A percentile compares a stretch with the other conserved stretches of the same genome.
These are phyloP conservation scores for Drosophila tristis DNA, from an alignment of 1,140 invertebrate genomes.

Conservation along the genomic window DNA sequence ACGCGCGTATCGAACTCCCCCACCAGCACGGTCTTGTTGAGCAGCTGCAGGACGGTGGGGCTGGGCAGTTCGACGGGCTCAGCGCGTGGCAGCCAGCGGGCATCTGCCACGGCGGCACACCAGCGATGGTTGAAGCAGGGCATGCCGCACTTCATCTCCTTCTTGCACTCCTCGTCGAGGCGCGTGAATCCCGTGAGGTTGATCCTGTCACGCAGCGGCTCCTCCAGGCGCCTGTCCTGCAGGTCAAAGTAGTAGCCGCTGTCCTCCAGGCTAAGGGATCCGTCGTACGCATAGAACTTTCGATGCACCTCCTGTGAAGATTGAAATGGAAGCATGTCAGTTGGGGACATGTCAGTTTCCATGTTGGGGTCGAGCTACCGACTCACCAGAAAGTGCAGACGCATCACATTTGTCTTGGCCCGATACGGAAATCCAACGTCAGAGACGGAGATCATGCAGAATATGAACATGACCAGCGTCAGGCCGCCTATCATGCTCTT, in stretches of 20 bases:
- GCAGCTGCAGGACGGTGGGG: conserved; percentile 31
- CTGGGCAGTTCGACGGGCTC: conserved; percentile 50
- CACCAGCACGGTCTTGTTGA: conserved; percentile 40
- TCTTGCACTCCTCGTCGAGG: conserved; percentile 86
- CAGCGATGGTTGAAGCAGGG: conserved; percentile 88
- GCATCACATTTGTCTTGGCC: conserved; percentile 88
- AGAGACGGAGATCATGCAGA: conserved; percentile 87
- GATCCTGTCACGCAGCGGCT: conserved; percentile 85
- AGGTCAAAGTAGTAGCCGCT: conserved; percentile 90
- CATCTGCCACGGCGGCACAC: conserved; percentile 45
- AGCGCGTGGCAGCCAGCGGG: conserved; percentile 60
- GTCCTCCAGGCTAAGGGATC: conserved; percentile 85
- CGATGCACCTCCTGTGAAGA: conserved; percentile 86
- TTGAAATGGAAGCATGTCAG: too few species aligned
- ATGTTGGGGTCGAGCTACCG: too few species aligned
- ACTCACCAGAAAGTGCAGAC: conserved; percentile 88
- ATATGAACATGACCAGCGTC: conserved; percentile 85
- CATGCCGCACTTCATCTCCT: conserved; percentile 89
- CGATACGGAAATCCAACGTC: conserved; percentile 91
- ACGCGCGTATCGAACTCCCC: conserved; percentile 12
- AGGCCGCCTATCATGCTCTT: conserved; percentile 54
- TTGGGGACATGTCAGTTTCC: too few species aligned
- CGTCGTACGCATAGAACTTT: conserved; percentile 86
- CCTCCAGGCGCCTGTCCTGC: conserved; percentile 89
- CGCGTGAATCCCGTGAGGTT: conserved; percentile 85